Percentiles rank a stretch among this genome's conserved stretches.
These are phyloP conservation scores for Drosophila monieri DNA, from an alignment of 2,888 invertebrate species.

Conservation along the genomic window DNA sequence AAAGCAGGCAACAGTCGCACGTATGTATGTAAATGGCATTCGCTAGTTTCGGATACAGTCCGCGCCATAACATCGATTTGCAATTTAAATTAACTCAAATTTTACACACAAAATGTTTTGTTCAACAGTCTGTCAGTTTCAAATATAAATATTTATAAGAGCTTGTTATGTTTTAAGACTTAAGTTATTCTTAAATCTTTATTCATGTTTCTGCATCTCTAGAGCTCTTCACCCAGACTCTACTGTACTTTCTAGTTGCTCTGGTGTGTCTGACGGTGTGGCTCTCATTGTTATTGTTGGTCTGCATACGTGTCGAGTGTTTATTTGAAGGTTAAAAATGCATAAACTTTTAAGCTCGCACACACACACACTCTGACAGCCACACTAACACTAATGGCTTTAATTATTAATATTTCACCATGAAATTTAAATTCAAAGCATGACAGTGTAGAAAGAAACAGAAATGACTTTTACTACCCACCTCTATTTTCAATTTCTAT, in stretches of 20 bases:
- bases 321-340: constrained; percentile 70
- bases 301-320: constrained; percentile 58
- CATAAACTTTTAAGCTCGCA: constrained; percentile 51
- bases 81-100: neutral
- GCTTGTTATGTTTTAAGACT: too few relatives aligned
- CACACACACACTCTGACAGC: constrained; percentile 10
- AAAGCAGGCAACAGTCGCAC: constrained; percentile 18
- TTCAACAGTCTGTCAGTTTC: constrained; percentile 1
- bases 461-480: neutral
- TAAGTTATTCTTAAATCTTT: too few relatives aligned
- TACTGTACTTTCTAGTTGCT: constrained; percentile 24
- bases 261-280: constrained; percentile 11
- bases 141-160: constrained; percentile 32
- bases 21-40: constrained; percentile 40
- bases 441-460: constrained; percentile 42
- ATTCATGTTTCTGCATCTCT: too few relatives aligned
- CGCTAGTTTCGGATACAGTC: constrained; percentile 28
- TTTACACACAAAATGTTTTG: too few relatives aligned
- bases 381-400: constrained; percentile 50
- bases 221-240: too few relatives aligned
- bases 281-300: constrained; percentile 35
- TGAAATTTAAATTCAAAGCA: constrained; percentile 72
- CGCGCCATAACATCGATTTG: constrained; percentile 22
- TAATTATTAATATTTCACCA: constrained; percentile 72
- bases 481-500: constrained; percentile 1